Percentiles rank a stretch among this genome's conserved stretches.
Conservation (phyloP, 2,888 invertebrate genomes). For the Napeogenes inachia region DNA sequence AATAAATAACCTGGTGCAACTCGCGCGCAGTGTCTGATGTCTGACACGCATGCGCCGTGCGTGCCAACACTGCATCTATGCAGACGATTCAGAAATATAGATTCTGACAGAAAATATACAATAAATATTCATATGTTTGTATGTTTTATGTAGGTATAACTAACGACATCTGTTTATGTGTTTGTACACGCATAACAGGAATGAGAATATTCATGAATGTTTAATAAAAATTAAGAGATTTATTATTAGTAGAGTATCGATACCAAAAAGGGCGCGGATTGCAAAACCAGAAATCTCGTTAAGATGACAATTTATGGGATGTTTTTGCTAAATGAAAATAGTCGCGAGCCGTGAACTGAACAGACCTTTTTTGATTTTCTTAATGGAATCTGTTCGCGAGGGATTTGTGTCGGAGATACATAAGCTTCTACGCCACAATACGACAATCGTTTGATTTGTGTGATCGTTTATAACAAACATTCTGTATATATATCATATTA, state of each 20-base stretch:
- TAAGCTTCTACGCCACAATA: slow-evolving; percentile 50
- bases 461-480: background rate
- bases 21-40: slow-evolving; percentile 65
- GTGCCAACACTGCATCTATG: slow-evolving; percentile 63
- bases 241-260: slow-evolving; percentile 22
- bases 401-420: slow-evolving; percentile 71
- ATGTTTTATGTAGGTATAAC: background rate
- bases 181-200: background rate
- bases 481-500: background rate
- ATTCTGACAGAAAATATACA: slow-evolving; percentile 22
- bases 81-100: slow-evolving; percentile 33
- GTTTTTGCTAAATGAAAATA: slow-evolving; percentile 79
- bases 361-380: slow-evolving; percentile 77
- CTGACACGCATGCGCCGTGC: slow-evolving; percentile 62
- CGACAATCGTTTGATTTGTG: slow-evolving; percentile 22
- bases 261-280: slow-evolving; percentile 67
- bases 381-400: slow-evolving; percentile 76
- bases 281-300: slow-evolving; percentile 77
- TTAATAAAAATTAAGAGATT: too few species aligned
- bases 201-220: too few species aligned
- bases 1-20: slow-evolving; percentile 72
- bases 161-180: background rate
- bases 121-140: slow-evolving; percentile 12
- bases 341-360: slow-evolving; percentile 68
- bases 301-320: slow-evolving; percentile 78